Conservation (phyloP, 2,797 vertebrate species). For the Hemitrygon akajei region DNA sequence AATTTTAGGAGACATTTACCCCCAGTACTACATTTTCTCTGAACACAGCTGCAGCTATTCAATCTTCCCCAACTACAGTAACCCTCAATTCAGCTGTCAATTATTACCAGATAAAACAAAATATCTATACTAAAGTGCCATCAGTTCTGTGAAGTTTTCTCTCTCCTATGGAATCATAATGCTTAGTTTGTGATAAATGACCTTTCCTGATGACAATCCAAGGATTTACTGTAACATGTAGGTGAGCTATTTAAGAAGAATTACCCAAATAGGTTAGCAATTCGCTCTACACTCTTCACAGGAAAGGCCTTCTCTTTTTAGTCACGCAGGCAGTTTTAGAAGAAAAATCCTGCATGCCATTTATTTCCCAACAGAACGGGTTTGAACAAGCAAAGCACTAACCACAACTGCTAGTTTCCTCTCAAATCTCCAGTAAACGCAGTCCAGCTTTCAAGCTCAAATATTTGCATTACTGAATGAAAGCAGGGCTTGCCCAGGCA, state of each 20-base stretch:
- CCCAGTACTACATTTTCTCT: neutral
- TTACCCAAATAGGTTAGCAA: neutral
- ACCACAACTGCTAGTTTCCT: neutral
- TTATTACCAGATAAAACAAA: neutral
- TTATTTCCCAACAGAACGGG: neutral
- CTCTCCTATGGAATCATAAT: neutral
- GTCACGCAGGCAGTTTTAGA: neutral
- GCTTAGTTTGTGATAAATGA: neutral
- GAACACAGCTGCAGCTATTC: neutral
- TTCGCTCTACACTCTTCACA: neutral
- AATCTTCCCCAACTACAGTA: neutral
- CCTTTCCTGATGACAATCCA: neutral
- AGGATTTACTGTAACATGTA: neutral
- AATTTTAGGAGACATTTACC: neutral
- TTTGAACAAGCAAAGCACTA: neutral
- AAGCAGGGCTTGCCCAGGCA: slow-evolving; percentile 5
- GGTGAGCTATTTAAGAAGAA: neutral
- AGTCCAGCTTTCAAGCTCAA: neutral
- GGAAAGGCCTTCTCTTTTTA: too few species aligned
- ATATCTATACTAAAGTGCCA: neutral
- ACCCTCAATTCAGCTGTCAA: neutral
- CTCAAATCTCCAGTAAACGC: neutral
- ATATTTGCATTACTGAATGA: neutral
- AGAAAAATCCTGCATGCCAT: neutral
- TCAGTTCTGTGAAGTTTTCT: neutral